A percentile compares a stretch with the other conserved stretches of the same genome.
Conservation (phyloP, 2,888 invertebrate genomes). For the Caenorhabditis sulstoni region DNA sequence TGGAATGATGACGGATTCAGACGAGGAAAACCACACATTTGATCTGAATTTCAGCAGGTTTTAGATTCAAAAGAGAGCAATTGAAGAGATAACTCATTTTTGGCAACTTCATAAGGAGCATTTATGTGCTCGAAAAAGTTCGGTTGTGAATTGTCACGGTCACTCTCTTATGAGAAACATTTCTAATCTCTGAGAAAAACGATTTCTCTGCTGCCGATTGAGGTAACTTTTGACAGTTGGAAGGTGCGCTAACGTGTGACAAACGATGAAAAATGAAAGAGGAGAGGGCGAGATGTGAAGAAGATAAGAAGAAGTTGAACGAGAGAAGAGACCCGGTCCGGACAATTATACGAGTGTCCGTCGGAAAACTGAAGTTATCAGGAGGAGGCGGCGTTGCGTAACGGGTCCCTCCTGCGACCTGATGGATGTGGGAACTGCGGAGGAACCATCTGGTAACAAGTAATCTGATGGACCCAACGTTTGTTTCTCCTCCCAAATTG, state of each 20-base stretch:
- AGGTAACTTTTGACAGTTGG: neutral
- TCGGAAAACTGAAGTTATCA: slow-evolving; percentile 16
- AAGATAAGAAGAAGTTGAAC: neutral
- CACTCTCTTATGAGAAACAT: neutral
- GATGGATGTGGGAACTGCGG: slow-evolving; percentile 42
- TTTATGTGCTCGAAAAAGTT: too few relatives aligned
- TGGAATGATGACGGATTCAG: too few relatives aligned
- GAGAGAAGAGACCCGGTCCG: slow-evolving; percentile 12
- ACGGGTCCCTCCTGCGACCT: slow-evolving; percentile 6
- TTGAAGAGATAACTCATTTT: too few relatives aligned
- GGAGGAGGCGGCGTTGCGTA: slow-evolving; percentile 18
- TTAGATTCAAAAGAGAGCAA: too few relatives aligned
- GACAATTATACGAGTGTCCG: slow-evolving; percentile 39
- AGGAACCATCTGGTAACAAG: slow-evolving; percentile 14
- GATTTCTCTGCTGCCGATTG: neutral
- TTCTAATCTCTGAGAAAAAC: neutral
- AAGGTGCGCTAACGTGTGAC: slow-evolving; percentile 8
- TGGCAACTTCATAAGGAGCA: too few relatives aligned
- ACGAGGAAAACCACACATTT: too few relatives aligned
- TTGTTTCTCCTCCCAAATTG: slow-evolving; percentile 11
- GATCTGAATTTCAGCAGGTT: too few relatives aligned
- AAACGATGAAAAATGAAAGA: slow-evolving; percentile 38
- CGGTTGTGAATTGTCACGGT: too few relatives aligned
- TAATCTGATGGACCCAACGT: slow-evolving; percentile 17
- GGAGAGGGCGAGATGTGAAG: neutral